Evolutionary conservation across 2,888 invertebrate genomes (phyloP).

Genomic region (Drosophila affinis): DNA sequence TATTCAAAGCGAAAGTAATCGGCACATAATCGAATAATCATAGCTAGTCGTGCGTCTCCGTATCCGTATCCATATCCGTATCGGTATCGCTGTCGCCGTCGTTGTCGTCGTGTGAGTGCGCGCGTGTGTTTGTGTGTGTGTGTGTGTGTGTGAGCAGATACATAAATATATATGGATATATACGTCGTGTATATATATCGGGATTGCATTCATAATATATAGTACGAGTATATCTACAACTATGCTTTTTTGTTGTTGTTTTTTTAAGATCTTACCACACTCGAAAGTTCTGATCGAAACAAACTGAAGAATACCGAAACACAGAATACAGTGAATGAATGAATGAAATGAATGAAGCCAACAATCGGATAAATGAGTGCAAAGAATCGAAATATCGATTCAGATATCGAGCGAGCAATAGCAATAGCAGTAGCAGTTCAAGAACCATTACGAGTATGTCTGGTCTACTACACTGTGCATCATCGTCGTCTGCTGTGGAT

Average conservation of each 20-base stretch:
- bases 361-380: constrained; percentile 29
- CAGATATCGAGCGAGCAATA: constrained; percentile 20
- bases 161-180: neutral
- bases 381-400: constrained; percentile 15
- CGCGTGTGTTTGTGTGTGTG: constrained; percentile 8
- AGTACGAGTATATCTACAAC: constrained; percentile 4
- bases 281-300: constrained; percentile 34
- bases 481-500: constrained; percentile 7
- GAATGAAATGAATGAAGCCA: constrained; percentile 8
- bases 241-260: constrained; percentile 27
- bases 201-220: neutral
- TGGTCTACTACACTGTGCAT: neutral
- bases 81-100: neutral
- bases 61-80: constrained; percentile 5
- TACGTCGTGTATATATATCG: constrained; percentile 11
- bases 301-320: constrained; percentile 44
- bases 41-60: constrained; percentile 2
- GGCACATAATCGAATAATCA: constrained; percentile 39
- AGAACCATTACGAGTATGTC: neutral
- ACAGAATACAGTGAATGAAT: constrained; percentile 6
- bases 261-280: constrained; percentile 40
- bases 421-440: constrained; percentile 4
- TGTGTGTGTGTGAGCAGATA: constrained; percentile 6
- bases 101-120: constrained; percentile 28
- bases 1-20: constrained; percentile 44